A percentile compares a stretch with the other conserved stretches of the same genome.
Evolutionary conservation across 2,888 invertebrate genomes (phyloP).

Genomic region (Lasioglossum vierecki): DNA sequence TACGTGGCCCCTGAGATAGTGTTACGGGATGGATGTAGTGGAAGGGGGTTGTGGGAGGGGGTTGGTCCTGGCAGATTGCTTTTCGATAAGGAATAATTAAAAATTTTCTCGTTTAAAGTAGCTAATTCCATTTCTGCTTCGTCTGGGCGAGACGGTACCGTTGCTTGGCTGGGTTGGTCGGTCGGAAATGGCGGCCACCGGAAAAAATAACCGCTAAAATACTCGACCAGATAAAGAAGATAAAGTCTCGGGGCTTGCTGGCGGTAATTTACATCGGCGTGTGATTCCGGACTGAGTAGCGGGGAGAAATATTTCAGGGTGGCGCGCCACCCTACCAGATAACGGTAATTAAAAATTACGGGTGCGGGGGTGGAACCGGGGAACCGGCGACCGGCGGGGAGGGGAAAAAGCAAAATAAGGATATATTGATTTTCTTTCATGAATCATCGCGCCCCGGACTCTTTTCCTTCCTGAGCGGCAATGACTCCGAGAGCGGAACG

Average conservation of each 20-base stretch:
- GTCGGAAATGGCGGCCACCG: slow-evolving; percentile 65
- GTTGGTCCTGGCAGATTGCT: slow-evolving; percentile 78
- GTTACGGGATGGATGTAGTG: background rate
- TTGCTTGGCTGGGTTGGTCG: slow-evolving; percentile 57
- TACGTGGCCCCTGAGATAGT: slow-evolving; percentile 38
- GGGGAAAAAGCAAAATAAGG: slow-evolving; percentile 49
- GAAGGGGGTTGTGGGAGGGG: background rate
- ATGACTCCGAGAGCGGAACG: slow-evolving; percentile 5
- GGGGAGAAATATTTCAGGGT: slow-evolving; percentile 80
- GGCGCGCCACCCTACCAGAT: slow-evolving; percentile 79
- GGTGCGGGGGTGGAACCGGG: slow-evolving; percentile 22
- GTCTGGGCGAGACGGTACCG: slow-evolving; percentile 25
- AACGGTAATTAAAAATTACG: slow-evolving; percentile 83
- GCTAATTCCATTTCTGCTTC: slow-evolving; percentile 81
- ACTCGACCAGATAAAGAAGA: slow-evolving; percentile 83
- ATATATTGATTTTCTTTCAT: slow-evolving; percentile 60
- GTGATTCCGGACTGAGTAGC: slow-evolving; percentile 82
- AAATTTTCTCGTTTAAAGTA: slow-evolving; percentile 84
- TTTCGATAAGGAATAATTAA: slow-evolving; percentile 85
- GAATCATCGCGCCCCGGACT: slow-evolving; percentile 40
- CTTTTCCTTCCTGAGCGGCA: slow-evolving; percentile 21
- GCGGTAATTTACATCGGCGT: slow-evolving; percentile 83
- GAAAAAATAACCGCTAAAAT: slow-evolving; percentile 83
- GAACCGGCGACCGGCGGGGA: background rate
- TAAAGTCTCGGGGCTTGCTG: slow-evolving; percentile 80